Evolutionary conservation across 2,113 vertebrate genomes (phyloP).

Genomic region (Trogon melanurus): DNA sequence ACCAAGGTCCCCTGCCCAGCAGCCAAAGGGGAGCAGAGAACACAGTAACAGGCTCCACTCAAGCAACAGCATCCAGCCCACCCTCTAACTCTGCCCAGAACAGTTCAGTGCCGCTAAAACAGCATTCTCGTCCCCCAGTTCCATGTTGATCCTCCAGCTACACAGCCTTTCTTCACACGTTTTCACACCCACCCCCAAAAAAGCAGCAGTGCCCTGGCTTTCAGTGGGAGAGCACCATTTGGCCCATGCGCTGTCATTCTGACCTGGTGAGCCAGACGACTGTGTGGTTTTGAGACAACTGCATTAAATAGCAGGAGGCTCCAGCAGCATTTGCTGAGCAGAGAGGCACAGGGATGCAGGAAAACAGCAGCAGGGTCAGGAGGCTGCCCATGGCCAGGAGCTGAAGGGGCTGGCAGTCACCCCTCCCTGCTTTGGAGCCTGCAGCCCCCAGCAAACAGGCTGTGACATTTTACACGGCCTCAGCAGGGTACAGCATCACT

Average conservation of each 20-base stretch:
- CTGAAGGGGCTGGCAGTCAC: fast-evolving
- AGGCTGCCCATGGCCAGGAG: not conserved
- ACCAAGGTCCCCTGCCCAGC: not conserved
- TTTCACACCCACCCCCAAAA: not conserved
- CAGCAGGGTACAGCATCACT: not conserved
- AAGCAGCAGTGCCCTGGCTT: not conserved
- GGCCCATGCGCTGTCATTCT: fast-evolving
- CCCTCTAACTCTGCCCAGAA: not conserved
- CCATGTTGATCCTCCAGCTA: not conserved
- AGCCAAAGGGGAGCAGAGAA: not conserved
- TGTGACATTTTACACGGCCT: not conserved
- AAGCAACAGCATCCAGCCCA: not conserved
- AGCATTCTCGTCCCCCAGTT: not conserved
- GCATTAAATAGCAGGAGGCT: not conserved
- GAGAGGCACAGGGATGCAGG: fast-evolving
- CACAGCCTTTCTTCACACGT: fast-evolving
- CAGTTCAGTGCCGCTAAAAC: not conserved
- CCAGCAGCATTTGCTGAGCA: not conserved
- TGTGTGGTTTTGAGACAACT: not conserved
- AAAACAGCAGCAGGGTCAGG: not conserved
- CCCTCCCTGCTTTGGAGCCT: not conserved
- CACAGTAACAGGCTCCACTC: not conserved
- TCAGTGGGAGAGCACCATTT: not conserved
- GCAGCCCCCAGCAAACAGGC: not conserved
- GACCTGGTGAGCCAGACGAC: not conserved